Percentiles rank a stretch among this genome's conserved stretches.
Evolutionary conservation across 2,797 vertebrate species (phyloP).

Genomic region (Lindbergichthys nudifrons): DNA sequence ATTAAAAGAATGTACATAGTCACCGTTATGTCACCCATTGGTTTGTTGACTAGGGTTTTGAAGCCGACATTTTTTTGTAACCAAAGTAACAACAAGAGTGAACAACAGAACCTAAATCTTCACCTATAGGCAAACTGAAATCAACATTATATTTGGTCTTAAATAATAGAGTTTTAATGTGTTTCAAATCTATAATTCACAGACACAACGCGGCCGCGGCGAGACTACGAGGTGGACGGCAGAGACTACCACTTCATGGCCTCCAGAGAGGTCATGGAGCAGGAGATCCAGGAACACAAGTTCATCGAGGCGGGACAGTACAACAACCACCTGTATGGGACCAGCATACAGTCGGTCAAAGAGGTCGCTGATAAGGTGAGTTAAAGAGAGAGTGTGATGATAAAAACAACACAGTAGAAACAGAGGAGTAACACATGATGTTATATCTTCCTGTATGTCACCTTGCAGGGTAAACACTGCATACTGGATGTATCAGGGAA

Average conservation of each 20-base stretch:
- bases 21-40: too few species aligned
- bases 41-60: too few species aligned
- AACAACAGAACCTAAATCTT: too few species aligned
- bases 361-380: conserved; percentile 96
- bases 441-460: conserved; percentile 7
- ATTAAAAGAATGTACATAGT: too few species aligned
- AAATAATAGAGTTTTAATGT: not conserved
- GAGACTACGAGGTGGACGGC: conserved; percentile 96
- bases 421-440: not conserved
- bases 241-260: conserved; percentile 98
- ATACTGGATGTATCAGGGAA: conserved; percentile 99
- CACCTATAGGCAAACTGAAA: too few species aligned
- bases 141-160: not conserved
- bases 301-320: conserved; percentile 99
- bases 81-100: too few species aligned
- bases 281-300: conserved; percentile 97
- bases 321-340: conserved; percentile 97
- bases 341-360: conserved; percentile 95
- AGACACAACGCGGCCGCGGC: conserved; percentile 97
- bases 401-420: not conserved
- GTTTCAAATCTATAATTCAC: conserved; percentile 3
- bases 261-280: conserved; percentile 97
- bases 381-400: not conserved
- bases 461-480: conserved; percentile 94
- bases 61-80: too few species aligned